These are phyloP conservation scores for Megalurothrips usitatus DNA, from an alignment of 2,888 invertebrate species.

Conservation along the genomic window DNA sequence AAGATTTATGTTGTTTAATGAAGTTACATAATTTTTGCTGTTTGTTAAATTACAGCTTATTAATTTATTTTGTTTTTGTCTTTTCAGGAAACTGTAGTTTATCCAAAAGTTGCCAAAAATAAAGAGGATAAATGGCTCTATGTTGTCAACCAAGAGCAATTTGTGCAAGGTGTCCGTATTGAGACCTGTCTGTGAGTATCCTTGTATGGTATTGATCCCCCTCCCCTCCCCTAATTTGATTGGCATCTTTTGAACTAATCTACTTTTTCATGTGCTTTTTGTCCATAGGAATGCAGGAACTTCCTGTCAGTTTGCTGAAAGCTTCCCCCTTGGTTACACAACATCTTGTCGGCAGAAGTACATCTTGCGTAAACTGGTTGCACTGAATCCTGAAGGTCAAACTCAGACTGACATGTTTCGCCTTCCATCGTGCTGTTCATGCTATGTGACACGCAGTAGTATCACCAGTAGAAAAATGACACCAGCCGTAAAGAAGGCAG, in stretches of 20 bases:
- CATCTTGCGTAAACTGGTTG: slow-evolving; percentile 53
- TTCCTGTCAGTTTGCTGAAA: slow-evolving; percentile 51
- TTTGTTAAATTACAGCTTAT: neutral
- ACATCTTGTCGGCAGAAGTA: slow-evolving; percentile 58
- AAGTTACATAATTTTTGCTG: neutral
- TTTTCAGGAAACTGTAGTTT: slow-evolving; percentile 50
- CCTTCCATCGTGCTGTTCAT: slow-evolving; percentile 73
- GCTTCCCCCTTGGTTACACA: slow-evolving; percentile 49
- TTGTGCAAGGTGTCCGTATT: slow-evolving; percentile 66
- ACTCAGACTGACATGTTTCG: slow-evolving; percentile 53
- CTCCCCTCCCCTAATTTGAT: slow-evolving; percentile 25
- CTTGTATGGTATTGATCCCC: too few species aligned
- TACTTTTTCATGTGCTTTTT: neutral
- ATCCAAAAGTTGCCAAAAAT: slow-evolving; percentile 58
- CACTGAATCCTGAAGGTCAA: slow-evolving; percentile 49
- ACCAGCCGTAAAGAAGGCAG: slow-evolving; percentile 7
- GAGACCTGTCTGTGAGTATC: slow-evolving; percentile 67
- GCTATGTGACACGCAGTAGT: slow-evolving; percentile 46
- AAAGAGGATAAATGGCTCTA: slow-evolving; percentile 61
- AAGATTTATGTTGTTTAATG: slow-evolving; percentile 28
- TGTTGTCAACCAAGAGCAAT: slow-evolving; percentile 62
- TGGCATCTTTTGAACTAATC: neutral
- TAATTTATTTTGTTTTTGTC: slow-evolving; percentile 27
- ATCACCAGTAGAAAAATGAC: slow-evolving; percentile 34
- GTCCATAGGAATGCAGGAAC: slow-evolving; percentile 46